Conservation (phyloP, 2,888 invertebrate species). For the Amblyteles armatorius region DNA sequence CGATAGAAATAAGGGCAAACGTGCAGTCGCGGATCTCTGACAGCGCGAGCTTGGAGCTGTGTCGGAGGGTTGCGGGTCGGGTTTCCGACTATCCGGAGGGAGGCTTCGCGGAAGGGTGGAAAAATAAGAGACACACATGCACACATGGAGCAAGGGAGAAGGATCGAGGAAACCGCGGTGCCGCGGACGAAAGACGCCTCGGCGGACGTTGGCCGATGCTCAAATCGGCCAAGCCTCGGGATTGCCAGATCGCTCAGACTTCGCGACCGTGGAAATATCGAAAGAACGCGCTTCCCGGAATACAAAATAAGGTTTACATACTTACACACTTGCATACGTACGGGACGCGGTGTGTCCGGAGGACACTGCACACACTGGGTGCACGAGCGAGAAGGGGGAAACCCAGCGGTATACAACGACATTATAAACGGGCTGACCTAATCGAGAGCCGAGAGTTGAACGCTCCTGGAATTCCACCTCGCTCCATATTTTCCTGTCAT, state of each 20-base stretch:
- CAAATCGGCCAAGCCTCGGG: conserved; percentile 51
- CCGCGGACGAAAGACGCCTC: conserved; percentile 57
- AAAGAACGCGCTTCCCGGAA: conserved; percentile 79
- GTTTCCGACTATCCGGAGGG: conserved; percentile 27
- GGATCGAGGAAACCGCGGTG: conserved; percentile 53
- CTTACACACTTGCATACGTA: conserved; percentile 19
- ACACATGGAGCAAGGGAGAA: conserved; percentile 1
- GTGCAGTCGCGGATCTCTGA: conserved; percentile 57
- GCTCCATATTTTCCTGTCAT: conserved; percentile 82
- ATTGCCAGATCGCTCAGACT: conserved; percentile 59
- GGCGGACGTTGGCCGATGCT: conserved; percentile 37
- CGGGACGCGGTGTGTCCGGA: conserved; percentile 28
- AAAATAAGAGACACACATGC: conserved; percentile 19
- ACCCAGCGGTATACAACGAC: conserved; percentile 63
- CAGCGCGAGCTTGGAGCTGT: conserved; percentile 22
- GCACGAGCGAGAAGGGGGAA: conserved; percentile 38
- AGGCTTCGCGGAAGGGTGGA: conserved; percentile 13
- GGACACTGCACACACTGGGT: conserved; percentile 18
- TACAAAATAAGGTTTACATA: conserved; percentile 77
- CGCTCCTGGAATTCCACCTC: conserved; percentile 81
- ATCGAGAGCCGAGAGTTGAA: conserved; percentile 81
- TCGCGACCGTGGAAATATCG: conserved; percentile 75
- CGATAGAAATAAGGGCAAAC: conserved; percentile 58
- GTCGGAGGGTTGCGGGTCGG: conserved; percentile 34
- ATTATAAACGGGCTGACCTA: conserved; percentile 81